A percentile compares a stretch with the other conserved stretches of the same genome.
These are phyloP conservation scores for Euglossa dilemma DNA, from an alignment of 1,140 invertebrate genomes.

Conservation along the genomic window DNA sequence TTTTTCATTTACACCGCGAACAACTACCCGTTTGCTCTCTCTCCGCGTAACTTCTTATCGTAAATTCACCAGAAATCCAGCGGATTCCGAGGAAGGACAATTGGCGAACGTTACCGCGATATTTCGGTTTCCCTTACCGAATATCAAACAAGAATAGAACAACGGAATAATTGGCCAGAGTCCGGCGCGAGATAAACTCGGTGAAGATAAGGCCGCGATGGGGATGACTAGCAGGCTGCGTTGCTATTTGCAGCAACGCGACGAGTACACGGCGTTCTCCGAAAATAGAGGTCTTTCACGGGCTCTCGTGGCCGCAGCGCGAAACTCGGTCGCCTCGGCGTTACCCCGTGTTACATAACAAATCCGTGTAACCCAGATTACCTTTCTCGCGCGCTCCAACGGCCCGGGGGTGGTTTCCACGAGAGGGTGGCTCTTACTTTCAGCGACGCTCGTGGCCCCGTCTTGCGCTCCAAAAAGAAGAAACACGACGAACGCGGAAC, in stretches of 20 bases:
- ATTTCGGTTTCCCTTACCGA: neutral
- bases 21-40: too few relatives aligned
- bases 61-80: too few relatives aligned
- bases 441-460: neutral
- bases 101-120: too few relatives aligned
- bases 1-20: too few relatives aligned
- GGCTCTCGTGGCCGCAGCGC: slow-evolving; percentile 1
- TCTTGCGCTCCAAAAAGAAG: neutral
- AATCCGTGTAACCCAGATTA: slow-evolving; percentile 50
- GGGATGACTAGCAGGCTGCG: neutral
- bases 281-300: slow-evolving; percentile 34
- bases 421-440: slow-evolving; percentile 12
- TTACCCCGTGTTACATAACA: slow-evolving; percentile 45
- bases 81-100: too few relatives aligned
- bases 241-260: slow-evolving; percentile 21
- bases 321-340: slow-evolving; percentile 38
- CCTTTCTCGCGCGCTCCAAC: slow-evolving; percentile 26
- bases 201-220: neutral
- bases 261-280: neutral
- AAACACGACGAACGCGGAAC: neutral
- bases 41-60: too few relatives aligned
- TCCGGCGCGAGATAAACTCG: neutral
- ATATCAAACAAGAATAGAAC: neutral
- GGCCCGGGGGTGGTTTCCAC: slow-evolving; percentile 3
- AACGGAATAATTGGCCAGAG: neutral